phyloP scores from a whole-genome alignment of 2,113 vertebrate genomes.

The Propithecus coquereli region DNA sequence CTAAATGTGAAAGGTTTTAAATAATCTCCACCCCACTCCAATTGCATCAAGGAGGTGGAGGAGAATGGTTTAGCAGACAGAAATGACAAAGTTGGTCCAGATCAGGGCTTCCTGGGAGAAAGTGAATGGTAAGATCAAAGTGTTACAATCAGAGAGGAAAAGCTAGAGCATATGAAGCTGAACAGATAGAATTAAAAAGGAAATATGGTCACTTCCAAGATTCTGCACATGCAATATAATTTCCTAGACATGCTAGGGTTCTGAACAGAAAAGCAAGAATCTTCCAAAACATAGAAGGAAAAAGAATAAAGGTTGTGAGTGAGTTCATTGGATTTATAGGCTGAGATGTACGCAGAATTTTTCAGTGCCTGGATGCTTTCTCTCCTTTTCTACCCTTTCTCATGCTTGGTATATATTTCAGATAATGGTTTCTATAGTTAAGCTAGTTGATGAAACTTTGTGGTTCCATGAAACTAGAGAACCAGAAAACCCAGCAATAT shows the following conservation, averaged over 20 bases:
- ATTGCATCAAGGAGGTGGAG: not conserved
- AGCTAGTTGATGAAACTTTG: not conserved
- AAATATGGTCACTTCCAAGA: not conserved
- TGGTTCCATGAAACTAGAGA: not conserved
- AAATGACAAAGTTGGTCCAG: not conserved
- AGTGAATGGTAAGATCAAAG: not conserved
- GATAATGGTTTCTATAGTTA: not conserved
- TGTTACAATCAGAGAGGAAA: not conserved
- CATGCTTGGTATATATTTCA: not conserved
- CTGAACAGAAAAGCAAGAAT: not conserved
- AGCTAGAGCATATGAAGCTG: not conserved
- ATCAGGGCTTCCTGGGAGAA: not conserved
- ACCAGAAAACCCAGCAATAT: not conserved
- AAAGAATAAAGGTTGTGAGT: not conserved
- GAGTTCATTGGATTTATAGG: not conserved
- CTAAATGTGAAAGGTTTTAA: not conserved
- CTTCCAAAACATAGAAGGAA: not conserved
- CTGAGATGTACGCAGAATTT: not conserved
- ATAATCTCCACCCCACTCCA: not conserved
- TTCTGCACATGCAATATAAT: not conserved
- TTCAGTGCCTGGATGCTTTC: not conserved
- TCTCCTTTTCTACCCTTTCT: not conserved
- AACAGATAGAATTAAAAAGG: not conserved
- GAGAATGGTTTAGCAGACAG: not conserved
- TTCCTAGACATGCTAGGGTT: not conserved